Evolutionary conservation across 2,113 vertebrate species (phyloP).

Genomic region (Lophochroa leadbeateri): DNA sequence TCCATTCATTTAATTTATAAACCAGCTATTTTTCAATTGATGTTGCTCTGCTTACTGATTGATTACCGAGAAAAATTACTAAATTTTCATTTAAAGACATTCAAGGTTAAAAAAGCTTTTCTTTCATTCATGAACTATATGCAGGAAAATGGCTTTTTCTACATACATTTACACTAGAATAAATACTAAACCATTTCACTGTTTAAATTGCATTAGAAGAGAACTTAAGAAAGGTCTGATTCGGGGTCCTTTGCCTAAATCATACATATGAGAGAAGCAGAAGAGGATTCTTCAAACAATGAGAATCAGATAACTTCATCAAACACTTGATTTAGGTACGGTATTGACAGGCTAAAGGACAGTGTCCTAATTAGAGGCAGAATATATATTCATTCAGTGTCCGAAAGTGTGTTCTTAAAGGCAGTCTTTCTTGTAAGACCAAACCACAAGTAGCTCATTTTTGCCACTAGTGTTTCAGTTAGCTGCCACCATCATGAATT

Average conservation of each 20-base stretch:
- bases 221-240: background rate
- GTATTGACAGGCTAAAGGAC: background rate
- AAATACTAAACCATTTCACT: background rate
- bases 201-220: background rate
- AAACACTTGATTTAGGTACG: background rate
- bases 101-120: slow-evolving; percentile 19
- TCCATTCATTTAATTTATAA: slow-evolving; percentile 8
- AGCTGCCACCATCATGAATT: background rate
- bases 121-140: background rate
- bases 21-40: background rate
- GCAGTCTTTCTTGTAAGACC: background rate
- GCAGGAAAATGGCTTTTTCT: background rate
- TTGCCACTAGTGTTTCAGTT: background rate
- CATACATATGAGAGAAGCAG: background rate
- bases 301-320: background rate
- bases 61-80: background rate
- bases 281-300: background rate
- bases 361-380: background rate
- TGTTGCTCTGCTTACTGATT: background rate
- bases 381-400: background rate
- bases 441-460: background rate
- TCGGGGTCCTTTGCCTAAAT: background rate
- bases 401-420: background rate
- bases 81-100: slow-evolving; percentile 13
- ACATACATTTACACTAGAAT: background rate